phyloP scores from a whole-genome alignment of 2,113 vertebrate species.

The Chionomys nivalis region DNA sequence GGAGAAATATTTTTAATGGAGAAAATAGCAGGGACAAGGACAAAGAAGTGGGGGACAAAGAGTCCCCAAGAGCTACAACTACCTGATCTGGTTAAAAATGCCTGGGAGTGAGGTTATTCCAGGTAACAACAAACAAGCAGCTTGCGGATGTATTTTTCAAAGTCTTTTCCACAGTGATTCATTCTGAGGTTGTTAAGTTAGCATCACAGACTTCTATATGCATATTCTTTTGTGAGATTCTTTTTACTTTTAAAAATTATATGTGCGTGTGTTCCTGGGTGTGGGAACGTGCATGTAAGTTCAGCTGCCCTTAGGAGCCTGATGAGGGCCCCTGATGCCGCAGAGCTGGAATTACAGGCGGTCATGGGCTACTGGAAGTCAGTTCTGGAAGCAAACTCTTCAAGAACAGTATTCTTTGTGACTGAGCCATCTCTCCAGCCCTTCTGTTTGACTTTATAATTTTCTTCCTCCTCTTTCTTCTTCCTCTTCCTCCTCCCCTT shows the following conservation, averaged over 20 bases:
- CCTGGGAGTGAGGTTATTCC: background rate
- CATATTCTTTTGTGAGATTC: background rate
- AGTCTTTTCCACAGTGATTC: background rate
- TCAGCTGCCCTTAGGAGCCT: too few relatives aligned
- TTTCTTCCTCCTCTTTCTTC: background rate
- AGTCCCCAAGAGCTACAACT: background rate
- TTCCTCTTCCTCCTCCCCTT: fast-evolving
- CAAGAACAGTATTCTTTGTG: too few relatives aligned
- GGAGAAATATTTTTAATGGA: background rate
- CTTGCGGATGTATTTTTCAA: background rate
- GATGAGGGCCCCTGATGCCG: too few relatives aligned
- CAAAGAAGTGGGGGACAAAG: background rate
- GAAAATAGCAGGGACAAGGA: background rate
- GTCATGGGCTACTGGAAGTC: too few relatives aligned
- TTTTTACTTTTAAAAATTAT: background rate
- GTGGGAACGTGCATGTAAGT: too few relatives aligned
- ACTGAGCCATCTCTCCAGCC: background rate
- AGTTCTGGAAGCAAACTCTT: background rate
- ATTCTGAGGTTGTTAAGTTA: background rate
- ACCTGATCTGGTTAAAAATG: background rate
- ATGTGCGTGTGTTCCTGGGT: background rate
- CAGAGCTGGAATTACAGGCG: background rate
- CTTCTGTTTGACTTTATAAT: background rate
- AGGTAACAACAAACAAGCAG: background rate
- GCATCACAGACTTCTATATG: background rate